Base-by-base conservation (phyloP, 1,140 invertebrate genomes). In the Aphelinus certus region DNA sequence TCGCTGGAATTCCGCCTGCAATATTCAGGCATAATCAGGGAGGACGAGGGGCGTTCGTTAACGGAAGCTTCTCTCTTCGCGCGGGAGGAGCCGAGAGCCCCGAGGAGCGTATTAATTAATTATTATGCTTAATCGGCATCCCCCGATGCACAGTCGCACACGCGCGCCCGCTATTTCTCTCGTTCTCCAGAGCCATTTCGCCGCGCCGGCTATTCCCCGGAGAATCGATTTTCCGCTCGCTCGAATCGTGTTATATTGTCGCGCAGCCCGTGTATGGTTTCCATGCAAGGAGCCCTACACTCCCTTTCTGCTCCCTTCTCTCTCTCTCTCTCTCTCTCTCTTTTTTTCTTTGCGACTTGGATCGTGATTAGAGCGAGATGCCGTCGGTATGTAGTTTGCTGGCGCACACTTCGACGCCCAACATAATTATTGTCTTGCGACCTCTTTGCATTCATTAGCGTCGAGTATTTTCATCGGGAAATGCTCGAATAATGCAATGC, bases 41-140 rank as follows among this genome's bases (percentile, higher is more conserved):
- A 47, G n/a, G 64, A 60, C 60, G 64, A 77, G 60, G 55, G 63
- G n/a, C 61, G 48, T 71, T 71, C 60, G 61, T 73, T 73, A 61
- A 71, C 61, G 66, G 60, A 56, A 42, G 53, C 57, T 7, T 26
- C 26, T 26, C 26, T 26, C 26, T 26, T 26, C 26, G 26, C 26
- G 51, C 6, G 70, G 10, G 69, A 63, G 53, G 62, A 47, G n/a
- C 49, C 26, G 26, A 26, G 51, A 53, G 51, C 4, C 51, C 47
- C n/a, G 55, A n/a, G 26, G 58, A 71, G 71, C 47, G 51, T 42
- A 56, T 81, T 79, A 80, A 81, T 79, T 79, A 79, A 81, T 81
- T 78, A 79, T 78, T 75, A 77, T 70, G 73, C 71, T 79, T 80
- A 79, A 81, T 81, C 77, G 76, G 74, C 71, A 71, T 69, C 61